Base-by-base conservation (phyloP, 2,113 vertebrate genomes). In the Monopterus albus region DNA sequence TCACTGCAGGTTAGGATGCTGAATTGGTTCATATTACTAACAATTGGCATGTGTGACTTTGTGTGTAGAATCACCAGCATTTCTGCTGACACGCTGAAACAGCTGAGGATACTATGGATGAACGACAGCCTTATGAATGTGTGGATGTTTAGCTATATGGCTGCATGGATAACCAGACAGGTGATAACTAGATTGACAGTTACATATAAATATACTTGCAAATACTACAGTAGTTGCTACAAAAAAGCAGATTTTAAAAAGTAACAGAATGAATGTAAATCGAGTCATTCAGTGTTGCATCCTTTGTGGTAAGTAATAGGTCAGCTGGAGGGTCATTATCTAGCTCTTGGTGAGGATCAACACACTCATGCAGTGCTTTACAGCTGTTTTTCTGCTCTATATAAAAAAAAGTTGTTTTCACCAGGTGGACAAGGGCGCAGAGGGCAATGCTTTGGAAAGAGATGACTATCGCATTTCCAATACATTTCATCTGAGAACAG, bases 21-120 rank as follows among this genome's bases (percentile, higher is more conserved):
- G 78, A 40, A 42, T 31, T 13, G 66, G 85, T 75, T 93, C 90
- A 65, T 78, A 87, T 93, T 92, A 87, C 92, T 28, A 51, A 80
- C 87, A 84, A 82, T 86, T 89, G 89, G 76, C 88, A 78, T 79
- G 64, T 12, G 65, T 33, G 56, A 40, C 79, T 84, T 78, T 82
- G 77, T 70, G 55, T 14, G 68, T 3, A 36, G 78, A 76, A 81
- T 64, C 78, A 60, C 36, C n/a, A 40, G 79, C 64, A 57, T 55
- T 76, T 29, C 55, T 15, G 65, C 43, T 92, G 90, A 89, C 71
- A 67, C 67, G 29, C 64, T 4, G 50, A 63, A 72, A 83, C 91
- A 93, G 92, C 91, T 92, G 91, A 84, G 72, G 77, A 82, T 75
- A 90, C 89, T 53, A 36, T 25, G 42, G 66, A 81, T 47, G 58